Evolutionary conservation across 2,113 vertebrate species (phyloP), one percentile per base, ranked within the genome.

Genomic region (Isichthys henryi): DNA sequence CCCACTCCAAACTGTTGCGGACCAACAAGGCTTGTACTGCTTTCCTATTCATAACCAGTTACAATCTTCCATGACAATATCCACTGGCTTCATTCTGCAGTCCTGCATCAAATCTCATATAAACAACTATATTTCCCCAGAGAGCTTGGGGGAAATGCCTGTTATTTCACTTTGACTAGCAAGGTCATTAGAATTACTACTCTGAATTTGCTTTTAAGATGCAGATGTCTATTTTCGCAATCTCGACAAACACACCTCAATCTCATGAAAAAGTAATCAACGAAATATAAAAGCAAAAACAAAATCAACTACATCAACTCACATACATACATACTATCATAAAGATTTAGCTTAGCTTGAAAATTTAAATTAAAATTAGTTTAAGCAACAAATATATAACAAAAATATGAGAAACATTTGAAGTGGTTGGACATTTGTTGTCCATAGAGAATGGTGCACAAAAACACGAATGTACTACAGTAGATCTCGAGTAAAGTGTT

Each of bases 111-210:
- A 91, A 93, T 93, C 94, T 95, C 95, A 95, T 95, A 95, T 93
- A 92, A 91, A 92, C 94, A 92, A 93, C 92, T 93, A 95, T 93
- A 96, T 96, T 96, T 96, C 95, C 95, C 95, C 88, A 0, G 94
- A 94, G 95, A 94, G 80, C 56, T 89, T 58, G 74, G 88, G 93
- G 93, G 93, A 95, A 95, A 95, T 95, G 92, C 95, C 94, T 94
- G 94, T 93, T 93, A 92, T 92, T 88, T 84, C 93, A 95, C 93
- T 93, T 89, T 93, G 89, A 93, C 93, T 93, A 94, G 93, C 91
- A 39, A 82, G 90, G 90, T 90, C 91, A 92, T 89, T 82, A 77
- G 90, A 91, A 66, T 91, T 93, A 93, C 93, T 93, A 92, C 89
- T 90, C 93, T 90, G 91, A 92, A 17, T 82, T 84, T 89, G 50